phyloP scores from a whole-genome alignment of 1,140 invertebrate genomes.

The Aphis gossypii region DNA sequence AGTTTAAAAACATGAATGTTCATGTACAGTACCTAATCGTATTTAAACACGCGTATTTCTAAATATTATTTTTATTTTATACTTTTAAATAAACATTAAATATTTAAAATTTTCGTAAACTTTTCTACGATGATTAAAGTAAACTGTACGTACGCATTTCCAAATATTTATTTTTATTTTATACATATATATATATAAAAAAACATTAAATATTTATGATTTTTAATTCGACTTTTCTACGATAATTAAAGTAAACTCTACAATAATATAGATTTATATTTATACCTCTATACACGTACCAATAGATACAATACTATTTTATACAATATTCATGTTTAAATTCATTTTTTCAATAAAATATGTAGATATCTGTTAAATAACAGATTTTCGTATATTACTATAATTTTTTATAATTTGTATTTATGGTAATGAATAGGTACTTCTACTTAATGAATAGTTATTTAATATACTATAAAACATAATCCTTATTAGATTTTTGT shows the following conservation, averaged over 20 bases:
- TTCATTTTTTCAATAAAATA: neutral
- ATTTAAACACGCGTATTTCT: neutral
- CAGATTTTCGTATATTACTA: neutral
- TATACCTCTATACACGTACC: neutral
- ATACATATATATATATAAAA: too few species aligned
- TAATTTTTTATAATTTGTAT: neutral
- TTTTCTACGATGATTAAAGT: too few species aligned
- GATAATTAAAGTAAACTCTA: neutral
- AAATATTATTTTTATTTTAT: neutral
- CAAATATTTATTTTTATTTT: neutral
- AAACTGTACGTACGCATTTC: neutral
- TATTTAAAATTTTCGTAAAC: too few species aligned
- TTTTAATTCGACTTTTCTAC: neutral
- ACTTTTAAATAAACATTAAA: too few species aligned
- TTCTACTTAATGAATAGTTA: too few species aligned
- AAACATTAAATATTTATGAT: neutral
- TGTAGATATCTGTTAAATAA: neutral
- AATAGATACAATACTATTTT: neutral
- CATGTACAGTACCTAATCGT: neutral
- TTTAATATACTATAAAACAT: neutral
- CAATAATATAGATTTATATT: neutral
- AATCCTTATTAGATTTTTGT: neutral
- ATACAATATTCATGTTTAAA: neutral
- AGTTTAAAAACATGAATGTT: neutral
- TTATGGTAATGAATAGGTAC: too few species aligned